Evolutionary conservation across 2,888 invertebrate species (phyloP).

Genomic region (Tinea semifulvella): DNA sequence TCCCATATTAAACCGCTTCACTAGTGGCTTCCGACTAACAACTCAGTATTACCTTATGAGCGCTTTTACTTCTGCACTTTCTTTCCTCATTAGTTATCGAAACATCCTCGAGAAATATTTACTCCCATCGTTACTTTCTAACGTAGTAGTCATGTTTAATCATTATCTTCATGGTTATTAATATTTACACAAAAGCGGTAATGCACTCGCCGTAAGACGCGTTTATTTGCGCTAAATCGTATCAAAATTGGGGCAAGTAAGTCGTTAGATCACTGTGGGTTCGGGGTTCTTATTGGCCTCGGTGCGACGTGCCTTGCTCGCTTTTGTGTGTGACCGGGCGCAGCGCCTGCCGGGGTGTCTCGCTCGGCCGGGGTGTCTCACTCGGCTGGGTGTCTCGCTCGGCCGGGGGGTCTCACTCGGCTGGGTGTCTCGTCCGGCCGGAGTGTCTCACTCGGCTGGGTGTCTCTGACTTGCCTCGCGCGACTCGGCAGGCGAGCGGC

Average conservation of each 20-base stretch:
- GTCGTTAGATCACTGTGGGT: conserved; percentile 11
- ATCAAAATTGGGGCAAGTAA: conserved; percentile 35
- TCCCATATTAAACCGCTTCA: conserved; percentile 46
- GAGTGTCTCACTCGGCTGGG: conserved; percentile 62
- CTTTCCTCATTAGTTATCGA: conserved; percentile 37
- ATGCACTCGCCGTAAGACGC: conserved; percentile 64
- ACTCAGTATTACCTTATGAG: conserved; percentile 37
- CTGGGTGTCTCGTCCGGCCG: conserved; percentile 69
- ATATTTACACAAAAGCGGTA: conserved; percentile 65
- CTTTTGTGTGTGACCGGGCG: conserved; percentile 67
- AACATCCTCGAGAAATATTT: conserved; percentile 22
- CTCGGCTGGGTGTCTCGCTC: conserved; percentile 69
- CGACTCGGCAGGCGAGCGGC: conserved; percentile 69
- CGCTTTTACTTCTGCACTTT: conserved; percentile 58
- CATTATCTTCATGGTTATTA: conserved; percentile 61
- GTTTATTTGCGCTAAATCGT: conserved; percentile 28
- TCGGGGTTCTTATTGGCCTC: conserved; percentile 34
- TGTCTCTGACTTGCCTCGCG: conserved; percentile 64
- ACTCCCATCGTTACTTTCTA: conserved; percentile 32
- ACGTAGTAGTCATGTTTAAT: conserved; percentile 33
- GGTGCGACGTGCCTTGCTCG: conserved; percentile 65
- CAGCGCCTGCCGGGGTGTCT: conserved; percentile 62
- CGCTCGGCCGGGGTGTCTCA: conserved; percentile 64
- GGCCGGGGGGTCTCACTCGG: conserved; percentile 59
- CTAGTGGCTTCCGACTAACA: conserved; percentile 62